Percentiles rank a stretch among this genome's conserved stretches.
phyloP scores from a whole-genome alignment of 2,888 invertebrate species.

The Calliopum simillimum region DNA sequence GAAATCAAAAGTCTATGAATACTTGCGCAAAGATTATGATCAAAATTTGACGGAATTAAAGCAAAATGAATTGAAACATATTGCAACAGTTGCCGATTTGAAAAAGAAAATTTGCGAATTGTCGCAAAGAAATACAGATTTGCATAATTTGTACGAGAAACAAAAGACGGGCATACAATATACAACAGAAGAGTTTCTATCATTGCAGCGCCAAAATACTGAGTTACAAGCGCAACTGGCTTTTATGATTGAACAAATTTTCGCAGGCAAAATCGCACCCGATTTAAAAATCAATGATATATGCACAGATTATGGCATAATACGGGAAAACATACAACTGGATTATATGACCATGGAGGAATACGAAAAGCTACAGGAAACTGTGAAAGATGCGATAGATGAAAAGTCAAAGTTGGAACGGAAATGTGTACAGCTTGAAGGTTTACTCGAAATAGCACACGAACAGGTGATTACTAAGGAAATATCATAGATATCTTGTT shows the following conservation, averaged over 20 bases:
- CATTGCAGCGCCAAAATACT: constrained; percentile 53
- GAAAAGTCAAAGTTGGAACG: constrained; percentile 52
- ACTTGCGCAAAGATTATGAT: constrained; percentile 63
- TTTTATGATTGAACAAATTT: constrained; percentile 52
- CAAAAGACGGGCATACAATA: constrained; percentile 40
- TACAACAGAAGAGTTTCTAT: constrained; percentile 55
- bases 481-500: neutral
- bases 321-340: constrained; percentile 60
- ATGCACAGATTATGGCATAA: constrained; percentile 60
- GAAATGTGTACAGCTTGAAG: constrained; percentile 59
- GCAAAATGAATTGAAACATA: constrained; percentile 53
- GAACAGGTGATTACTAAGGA: constrained; percentile 52
- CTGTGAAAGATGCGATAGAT: constrained; percentile 45
- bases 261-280: constrained; percentile 47
- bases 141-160: constrained; percentile 41
- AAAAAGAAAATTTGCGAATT: constrained; percentile 52
- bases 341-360: constrained; percentile 61
- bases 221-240: constrained; percentile 59
- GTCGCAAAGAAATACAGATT: constrained; percentile 44
- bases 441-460: constrained; percentile 59
- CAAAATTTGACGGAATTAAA: constrained; percentile 52
- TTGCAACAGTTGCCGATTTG: constrained; percentile 52
- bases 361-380: constrained; percentile 54
- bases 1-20: constrained; percentile 55
- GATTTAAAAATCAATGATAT: constrained; percentile 53